Conservation (phyloP, 2,113 vertebrate species). For the Ariopsis seemanni region DNA sequence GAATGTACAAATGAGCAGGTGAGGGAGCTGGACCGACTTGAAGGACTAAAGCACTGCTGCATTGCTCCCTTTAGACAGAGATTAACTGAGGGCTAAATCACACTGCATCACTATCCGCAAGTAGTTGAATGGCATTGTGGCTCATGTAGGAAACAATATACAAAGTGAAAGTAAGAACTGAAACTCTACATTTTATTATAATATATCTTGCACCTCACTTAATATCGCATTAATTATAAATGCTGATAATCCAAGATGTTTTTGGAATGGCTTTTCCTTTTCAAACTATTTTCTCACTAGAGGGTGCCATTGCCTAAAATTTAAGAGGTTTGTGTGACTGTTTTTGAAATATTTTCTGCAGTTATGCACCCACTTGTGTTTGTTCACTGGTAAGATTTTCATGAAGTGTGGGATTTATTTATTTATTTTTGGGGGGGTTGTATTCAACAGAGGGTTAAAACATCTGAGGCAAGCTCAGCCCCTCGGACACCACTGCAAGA, state of each 20-base stretch:
- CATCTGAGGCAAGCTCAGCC: slow-evolving; percentile 27
- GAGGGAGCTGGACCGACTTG: neutral
- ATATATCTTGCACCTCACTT: neutral
- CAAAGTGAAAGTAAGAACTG: neutral
- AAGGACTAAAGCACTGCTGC: neutral
- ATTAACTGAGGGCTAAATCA: neutral
- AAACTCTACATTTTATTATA: neutral
- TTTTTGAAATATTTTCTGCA: neutral
- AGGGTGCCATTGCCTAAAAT: slow-evolving; percentile 17
- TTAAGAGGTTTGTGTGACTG: neutral
- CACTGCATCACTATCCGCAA: neutral
- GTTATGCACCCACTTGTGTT: too few relatives aligned
- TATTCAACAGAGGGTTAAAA: slow-evolving; percentile 45
- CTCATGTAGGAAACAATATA: neutral
- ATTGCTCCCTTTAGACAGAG: neutral
- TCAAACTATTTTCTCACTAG: slow-evolving; percentile 26
- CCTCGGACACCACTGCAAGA: slow-evolving; percentile 52
- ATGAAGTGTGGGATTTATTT: neutral
- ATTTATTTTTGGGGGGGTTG: neutral
- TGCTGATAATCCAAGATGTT: neutral
- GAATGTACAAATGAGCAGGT: neutral
- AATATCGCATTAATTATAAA: neutral
- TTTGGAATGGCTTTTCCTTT: neutral
- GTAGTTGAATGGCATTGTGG: neutral
- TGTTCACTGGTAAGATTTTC: neutral